These are phyloP conservation scores for Orientallactaga bullata DNA, from an alignment of 2,113 vertebrate species.

Conservation along the genomic window DNA sequence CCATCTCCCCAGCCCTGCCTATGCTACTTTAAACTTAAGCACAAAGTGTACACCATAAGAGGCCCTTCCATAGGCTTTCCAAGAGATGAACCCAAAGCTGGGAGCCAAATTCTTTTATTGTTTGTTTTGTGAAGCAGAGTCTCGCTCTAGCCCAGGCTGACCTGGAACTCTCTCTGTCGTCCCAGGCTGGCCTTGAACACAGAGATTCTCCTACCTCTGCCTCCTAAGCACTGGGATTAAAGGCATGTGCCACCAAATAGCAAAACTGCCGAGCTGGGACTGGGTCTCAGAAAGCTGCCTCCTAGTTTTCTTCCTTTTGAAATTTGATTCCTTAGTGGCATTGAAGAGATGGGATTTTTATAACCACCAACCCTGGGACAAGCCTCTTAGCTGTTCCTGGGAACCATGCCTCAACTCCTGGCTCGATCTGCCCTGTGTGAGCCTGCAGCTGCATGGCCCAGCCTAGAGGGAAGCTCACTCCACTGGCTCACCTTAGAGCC, in stretches of 20 bases:
- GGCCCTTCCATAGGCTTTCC: background rate
- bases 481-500: background rate
- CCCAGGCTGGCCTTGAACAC: too few species aligned
- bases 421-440: background rate
- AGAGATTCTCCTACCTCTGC: too few species aligned
- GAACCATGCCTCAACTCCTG: background rate
- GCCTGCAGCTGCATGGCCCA: background rate
- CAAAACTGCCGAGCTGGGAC: background rate
- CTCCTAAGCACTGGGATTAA: too few species aligned
- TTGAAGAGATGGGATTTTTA: background rate
- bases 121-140: too few species aligned
- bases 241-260: too few species aligned
- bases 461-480: background rate
- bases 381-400: background rate
- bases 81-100: conserved; percentile 12
- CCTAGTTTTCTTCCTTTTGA: background rate
- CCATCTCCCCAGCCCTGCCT: too few species aligned
- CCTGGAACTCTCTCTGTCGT: too few species aligned
- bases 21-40: conserved; percentile 41
- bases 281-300: background rate
- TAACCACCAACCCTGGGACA: too few species aligned
- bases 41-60: background rate
- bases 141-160: too few species aligned
- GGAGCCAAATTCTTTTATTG: background rate
- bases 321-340: background rate